These are phyloP conservation scores for Syrmaticus mikado DNA, from an alignment of 2,113 vertebrate species.

Conservation along the genomic window DNA sequence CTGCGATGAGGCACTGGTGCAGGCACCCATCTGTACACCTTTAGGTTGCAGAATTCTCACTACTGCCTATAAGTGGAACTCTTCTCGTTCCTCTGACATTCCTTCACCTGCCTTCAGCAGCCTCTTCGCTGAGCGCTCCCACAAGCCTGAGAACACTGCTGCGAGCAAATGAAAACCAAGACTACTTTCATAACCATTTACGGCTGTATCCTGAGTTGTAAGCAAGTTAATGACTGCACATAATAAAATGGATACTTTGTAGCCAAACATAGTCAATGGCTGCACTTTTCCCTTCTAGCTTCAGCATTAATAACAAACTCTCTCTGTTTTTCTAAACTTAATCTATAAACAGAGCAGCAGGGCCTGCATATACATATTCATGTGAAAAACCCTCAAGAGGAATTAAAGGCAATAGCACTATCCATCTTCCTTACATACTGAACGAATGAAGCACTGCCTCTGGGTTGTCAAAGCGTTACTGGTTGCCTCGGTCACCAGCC, in stretches of 20 bases:
- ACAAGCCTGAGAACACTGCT: background rate
- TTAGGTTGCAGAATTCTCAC: background rate
- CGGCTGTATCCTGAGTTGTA: background rate
- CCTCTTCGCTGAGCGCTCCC: background rate
- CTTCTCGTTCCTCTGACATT: background rate
- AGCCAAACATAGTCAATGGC: background rate
- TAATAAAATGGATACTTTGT: background rate
- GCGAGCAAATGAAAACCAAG: background rate
- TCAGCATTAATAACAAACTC: background rate
- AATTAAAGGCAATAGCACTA: slow-evolving; percentile 31
- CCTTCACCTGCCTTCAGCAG: background rate
- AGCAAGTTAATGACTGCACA: background rate
- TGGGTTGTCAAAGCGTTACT: background rate
- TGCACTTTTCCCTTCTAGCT: background rate
- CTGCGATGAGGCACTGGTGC: background rate
- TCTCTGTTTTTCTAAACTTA: background rate
- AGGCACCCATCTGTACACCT: background rate
- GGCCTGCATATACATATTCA: slow-evolving; percentile 37
- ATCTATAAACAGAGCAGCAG: slow-evolving; percentile 31
- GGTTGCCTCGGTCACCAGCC: background rate
- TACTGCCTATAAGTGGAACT: background rate
- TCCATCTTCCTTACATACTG: slow-evolving; percentile 18
- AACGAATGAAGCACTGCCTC: background rate
- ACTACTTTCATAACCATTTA: background rate
- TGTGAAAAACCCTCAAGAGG: slow-evolving; percentile 19